phyloP scores from a whole-genome alignment of 2,888 invertebrate species.

The Nymphalis urticae region DNA sequence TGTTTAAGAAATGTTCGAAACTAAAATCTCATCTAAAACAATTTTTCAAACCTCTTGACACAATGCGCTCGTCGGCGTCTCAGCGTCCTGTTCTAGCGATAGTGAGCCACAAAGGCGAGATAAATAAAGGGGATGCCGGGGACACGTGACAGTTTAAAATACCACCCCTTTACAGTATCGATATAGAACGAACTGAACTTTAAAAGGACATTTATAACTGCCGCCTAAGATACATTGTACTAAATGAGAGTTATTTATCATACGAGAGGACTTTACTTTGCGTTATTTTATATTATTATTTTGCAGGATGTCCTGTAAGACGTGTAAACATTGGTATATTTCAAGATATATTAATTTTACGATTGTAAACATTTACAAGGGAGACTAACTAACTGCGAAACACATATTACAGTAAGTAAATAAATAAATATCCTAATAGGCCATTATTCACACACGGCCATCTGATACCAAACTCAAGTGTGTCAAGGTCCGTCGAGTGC shows the following conservation, averaged over 20 bases:
- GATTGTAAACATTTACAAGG: too few relatives aligned
- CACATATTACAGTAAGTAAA: too few relatives aligned
- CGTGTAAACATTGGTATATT: too few relatives aligned
- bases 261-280: not conserved
- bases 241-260: not conserved
- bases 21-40: not conserved
- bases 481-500: too few relatives aligned
- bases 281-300: not conserved
- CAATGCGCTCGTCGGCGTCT: not conserved
- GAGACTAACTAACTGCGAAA: too few relatives aligned
- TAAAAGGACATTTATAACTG: constrained; percentile 1
- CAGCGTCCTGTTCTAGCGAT: not conserved
- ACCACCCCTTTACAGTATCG: not conserved
- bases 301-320: not conserved
- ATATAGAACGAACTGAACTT: not conserved
- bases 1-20: not conserved
- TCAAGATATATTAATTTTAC: too few relatives aligned
- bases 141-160: constrained; percentile 4
- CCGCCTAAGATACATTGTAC: not conserved
- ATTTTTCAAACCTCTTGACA: not conserved
- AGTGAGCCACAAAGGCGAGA: not conserved
- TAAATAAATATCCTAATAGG: too few relatives aligned
- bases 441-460: too few relatives aligned
- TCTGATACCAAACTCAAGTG: too few relatives aligned
- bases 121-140: not conserved